These are phyloP conservation scores for Arctocebus calabarensis DNA, from an alignment of 2,797 vertebrate genomes.

Conservation along the genomic window DNA sequence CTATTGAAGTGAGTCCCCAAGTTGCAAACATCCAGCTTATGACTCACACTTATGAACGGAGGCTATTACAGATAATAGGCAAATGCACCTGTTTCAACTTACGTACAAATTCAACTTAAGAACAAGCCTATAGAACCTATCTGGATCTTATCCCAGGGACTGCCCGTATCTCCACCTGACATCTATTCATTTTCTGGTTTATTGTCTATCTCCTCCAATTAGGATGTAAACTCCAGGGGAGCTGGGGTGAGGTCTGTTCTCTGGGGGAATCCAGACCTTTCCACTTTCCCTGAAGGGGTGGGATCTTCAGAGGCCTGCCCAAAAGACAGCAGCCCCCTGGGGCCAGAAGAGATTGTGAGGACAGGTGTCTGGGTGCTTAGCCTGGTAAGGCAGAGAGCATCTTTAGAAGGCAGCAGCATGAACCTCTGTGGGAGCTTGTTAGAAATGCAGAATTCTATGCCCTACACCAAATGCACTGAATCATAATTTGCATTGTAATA, in stretches of 20 bases:
- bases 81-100: no score
- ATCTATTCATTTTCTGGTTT: background rate
- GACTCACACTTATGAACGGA: no score
- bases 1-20: no score
- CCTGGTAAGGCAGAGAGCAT: background rate
- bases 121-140: no score
- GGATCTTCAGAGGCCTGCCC: background rate
- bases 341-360: background rate
- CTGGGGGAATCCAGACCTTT: background rate
- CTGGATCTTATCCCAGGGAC: no score
- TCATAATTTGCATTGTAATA: background rate
- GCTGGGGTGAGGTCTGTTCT: background rate
- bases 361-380: background rate
- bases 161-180: background rate
- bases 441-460: background rate
- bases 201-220: background rate
- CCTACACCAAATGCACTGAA: background rate
- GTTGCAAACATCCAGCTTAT: no score
- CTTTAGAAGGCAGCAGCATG: background rate
- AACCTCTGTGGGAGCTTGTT: background rate
- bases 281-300: background rate
- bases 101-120: no score
- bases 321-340: background rate
- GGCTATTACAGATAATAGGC: no score
- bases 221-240: background rate